phyloP scores from a whole-genome alignment of 2,888 invertebrate species.

The Apamea epomidion region DNA sequence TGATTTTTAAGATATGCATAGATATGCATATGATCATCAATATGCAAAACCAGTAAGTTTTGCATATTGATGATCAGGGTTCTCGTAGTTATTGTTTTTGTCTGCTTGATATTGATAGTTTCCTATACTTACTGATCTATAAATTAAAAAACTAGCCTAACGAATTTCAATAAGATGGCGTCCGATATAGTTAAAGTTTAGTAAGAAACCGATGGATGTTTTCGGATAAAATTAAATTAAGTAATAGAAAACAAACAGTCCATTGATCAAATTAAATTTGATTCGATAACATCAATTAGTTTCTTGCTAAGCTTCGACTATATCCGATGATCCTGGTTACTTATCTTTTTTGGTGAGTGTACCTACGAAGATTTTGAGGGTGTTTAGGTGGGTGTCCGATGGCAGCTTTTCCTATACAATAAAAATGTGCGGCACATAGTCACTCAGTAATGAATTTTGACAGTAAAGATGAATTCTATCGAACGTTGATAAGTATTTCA shows the following conservation, averaged over 20 bases:
- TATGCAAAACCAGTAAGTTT: too few relatives aligned
- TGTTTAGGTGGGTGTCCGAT: neutral
- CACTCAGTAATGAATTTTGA: neutral
- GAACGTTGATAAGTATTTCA: neutral
- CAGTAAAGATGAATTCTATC: neutral
- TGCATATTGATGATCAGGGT: neutral
- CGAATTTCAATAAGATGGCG: neutral
- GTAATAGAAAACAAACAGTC: too few relatives aligned
- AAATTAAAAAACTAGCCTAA: neutral
- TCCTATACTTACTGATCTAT: neutral
- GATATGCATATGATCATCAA: too few relatives aligned
- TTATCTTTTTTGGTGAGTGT: too few relatives aligned
- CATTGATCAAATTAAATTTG: too few relatives aligned
- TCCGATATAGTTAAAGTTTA: too few relatives aligned
- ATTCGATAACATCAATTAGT: too few relatives aligned
- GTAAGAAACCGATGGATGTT: too few relatives aligned
- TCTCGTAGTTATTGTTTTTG: neutral
- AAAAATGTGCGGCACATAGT: neutral
- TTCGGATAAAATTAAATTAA: too few relatives aligned
- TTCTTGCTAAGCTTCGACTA: too few relatives aligned
- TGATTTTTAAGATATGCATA: too few relatives aligned
- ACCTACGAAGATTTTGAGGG: neutral
- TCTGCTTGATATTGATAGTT: neutral
- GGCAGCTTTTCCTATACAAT: neutral
- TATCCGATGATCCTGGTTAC: too few relatives aligned